Percentiles rank a stretch among this genome's conserved stretches.
These are phyloP conservation scores for Trachelus tabidus DNA, from an alignment of 2,888 invertebrate species.

Conservation along the genomic window DNA sequence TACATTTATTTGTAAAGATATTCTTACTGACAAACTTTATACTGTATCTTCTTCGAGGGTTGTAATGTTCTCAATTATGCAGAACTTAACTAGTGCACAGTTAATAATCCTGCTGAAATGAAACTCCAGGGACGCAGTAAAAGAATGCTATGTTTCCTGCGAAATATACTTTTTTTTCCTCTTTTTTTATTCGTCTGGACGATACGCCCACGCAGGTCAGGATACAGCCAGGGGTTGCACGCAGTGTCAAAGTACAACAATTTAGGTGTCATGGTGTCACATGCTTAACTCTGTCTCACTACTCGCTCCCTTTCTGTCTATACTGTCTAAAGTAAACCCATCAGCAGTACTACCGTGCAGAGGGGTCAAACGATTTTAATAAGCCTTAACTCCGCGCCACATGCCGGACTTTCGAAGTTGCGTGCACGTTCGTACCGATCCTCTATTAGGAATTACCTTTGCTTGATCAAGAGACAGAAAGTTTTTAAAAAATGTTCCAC, in stretches of 20 bases:
- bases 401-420: slow-evolving; percentile 40
- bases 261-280: slow-evolving; percentile 37
- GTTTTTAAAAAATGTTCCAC: neutral
- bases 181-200: slow-evolving; percentile 20
- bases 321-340: slow-evolving; percentile 43
- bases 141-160: neutral
- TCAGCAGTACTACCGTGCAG: slow-evolving; percentile 36
- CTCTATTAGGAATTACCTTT: slow-evolving; percentile 15
- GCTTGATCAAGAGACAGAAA: neutral
- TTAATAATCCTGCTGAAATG: neutral
- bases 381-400: slow-evolving; percentile 46
- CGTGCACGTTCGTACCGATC: slow-evolving; percentile 3
- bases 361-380: slow-evolving; percentile 60
- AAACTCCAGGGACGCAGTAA: neutral
- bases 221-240: slow-evolving; percentile 25
- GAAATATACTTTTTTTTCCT: neutral
- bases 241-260: slow-evolving; percentile 44
- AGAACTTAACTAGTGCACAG: neutral
- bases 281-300: slow-evolving; percentile 17
- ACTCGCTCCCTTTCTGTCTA: slow-evolving; percentile 5
- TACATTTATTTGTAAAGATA: neutral
- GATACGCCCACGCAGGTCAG: slow-evolving; percentile 34
- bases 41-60: neutral
- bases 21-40: neutral
- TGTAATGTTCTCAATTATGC: neutral